These are phyloP conservation scores for Centropus bengalensis DNA, from an alignment of 2,113 vertebrate species.

Conservation along the genomic window DNA sequence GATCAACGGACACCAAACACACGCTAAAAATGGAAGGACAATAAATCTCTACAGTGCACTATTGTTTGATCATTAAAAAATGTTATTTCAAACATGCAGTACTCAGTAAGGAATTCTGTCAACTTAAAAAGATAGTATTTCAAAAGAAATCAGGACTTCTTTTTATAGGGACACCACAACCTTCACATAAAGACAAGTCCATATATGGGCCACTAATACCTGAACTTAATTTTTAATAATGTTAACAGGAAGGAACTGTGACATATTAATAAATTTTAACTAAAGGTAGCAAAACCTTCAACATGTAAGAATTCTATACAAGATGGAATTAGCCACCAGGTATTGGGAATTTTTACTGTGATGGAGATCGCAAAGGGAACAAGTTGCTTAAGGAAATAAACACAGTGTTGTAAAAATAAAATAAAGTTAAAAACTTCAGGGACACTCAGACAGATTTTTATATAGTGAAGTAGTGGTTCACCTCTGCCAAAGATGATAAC, in stretches of 20 bases:
- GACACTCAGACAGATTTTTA: background rate
- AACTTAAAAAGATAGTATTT: background rate
- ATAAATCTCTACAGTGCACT: constrained; percentile 7
- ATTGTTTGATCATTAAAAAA: constrained; percentile 9
- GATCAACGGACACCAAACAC: constrained; percentile 12
- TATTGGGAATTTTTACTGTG: background rate
- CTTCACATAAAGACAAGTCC: background rate
- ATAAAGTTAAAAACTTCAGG: background rate
- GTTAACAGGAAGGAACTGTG: background rate
- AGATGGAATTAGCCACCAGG: background rate
- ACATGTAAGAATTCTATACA: background rate
- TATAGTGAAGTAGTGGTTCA: background rate
- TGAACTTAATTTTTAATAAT: background rate
- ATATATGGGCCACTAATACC: background rate
- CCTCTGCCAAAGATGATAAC: background rate
- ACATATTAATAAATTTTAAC: background rate
- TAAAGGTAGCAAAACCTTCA: background rate
- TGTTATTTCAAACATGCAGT: background rate
- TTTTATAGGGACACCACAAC: background rate
- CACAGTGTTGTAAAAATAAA: background rate
- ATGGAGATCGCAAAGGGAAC: background rate
- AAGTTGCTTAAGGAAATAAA: background rate
- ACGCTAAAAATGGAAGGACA: constrained; percentile 25
- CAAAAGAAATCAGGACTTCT: background rate
- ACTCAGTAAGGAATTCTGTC: background rate